Conservation (phyloP, 2,888 invertebrate genomes). For the Amiota minor region DNA sequence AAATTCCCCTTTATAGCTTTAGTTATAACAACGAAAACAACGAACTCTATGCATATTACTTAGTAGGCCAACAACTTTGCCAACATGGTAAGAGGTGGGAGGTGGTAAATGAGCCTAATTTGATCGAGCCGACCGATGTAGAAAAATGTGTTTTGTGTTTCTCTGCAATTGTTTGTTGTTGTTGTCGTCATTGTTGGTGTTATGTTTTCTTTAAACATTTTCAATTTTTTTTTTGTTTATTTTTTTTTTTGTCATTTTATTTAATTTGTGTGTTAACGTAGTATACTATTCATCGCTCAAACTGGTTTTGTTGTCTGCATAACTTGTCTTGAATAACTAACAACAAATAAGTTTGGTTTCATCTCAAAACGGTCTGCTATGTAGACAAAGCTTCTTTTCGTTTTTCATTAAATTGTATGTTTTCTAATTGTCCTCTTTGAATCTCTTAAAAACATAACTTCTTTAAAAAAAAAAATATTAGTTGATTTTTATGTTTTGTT, state of each 20-base stretch:
- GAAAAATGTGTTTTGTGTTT: neutral
- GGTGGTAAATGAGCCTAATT: too few relatives aligned
- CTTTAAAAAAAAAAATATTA: slow-evolving; percentile 42
- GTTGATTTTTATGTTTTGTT: neutral
- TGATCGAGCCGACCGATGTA: neutral
- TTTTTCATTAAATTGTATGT: slow-evolving; percentile 29
- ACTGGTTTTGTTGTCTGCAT: slow-evolving; percentile 19
- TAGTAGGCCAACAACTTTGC: slow-evolving; percentile 61
- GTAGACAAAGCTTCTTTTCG: slow-evolving; percentile 20
- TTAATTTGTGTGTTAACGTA: slow-evolving; percentile 2
- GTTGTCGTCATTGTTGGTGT: neutral
- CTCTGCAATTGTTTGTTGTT: neutral
- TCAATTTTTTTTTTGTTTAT: neutral
- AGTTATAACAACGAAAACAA: too few relatives aligned
- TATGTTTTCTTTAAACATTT: neutral
- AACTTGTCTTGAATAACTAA: neutral
- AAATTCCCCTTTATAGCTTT: too few relatives aligned
- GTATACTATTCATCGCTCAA: neutral
- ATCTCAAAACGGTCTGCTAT: neutral
- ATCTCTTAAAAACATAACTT: neutral
- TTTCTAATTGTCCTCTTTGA: neutral
- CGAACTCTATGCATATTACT: slow-evolving; percentile 36
- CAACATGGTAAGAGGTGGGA: too few relatives aligned
- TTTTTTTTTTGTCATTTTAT: neutral
- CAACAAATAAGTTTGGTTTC: neutral